Evolutionary conservation across 2,113 vertebrate species (phyloP).

Genomic region (Alligator sinensis): DNA sequence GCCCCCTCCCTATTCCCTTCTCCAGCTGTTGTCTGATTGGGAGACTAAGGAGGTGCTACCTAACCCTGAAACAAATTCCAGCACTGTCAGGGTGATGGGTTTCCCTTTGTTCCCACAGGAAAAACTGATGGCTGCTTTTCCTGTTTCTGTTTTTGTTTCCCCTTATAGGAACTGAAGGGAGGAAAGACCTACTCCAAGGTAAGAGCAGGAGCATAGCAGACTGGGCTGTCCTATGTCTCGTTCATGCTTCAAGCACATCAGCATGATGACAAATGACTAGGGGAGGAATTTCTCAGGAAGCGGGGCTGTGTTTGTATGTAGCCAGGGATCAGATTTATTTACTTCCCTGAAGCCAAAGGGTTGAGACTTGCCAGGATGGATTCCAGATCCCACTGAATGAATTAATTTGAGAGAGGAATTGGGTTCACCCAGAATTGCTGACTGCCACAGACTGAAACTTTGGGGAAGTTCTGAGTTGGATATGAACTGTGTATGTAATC

Average conservation of each 20-base stretch:
- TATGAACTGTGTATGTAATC: conserved; percentile 64
- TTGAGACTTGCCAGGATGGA: background rate
- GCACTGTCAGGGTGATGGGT: background rate
- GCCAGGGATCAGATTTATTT: background rate
- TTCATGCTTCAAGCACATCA: background rate
- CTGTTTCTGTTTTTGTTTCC: conserved; percentile 76
- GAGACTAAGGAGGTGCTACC: background rate
- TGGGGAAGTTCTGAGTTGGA: conserved; percentile 75
- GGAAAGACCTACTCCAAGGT: conserved; percentile 98
- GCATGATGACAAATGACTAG: background rate
- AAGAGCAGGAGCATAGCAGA: conserved; percentile 66
- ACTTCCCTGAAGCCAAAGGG: background rate
- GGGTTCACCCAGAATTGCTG: conserved; percentile 10
- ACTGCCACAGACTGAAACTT: conserved; percentile 58
- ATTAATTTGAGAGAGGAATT: conserved; percentile 42
- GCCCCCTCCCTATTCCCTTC: background rate
- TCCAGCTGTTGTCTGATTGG: background rate
- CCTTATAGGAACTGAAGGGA: conserved; percentile 96
- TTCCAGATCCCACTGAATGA: conserved; percentile 52
- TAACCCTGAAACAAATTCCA: conserved; percentile 26
- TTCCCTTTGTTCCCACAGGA: conserved; percentile 15
- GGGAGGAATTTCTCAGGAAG: background rate
- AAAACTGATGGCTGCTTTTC: conserved; percentile 35
- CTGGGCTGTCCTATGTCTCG: background rate
- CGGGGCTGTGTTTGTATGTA: background rate